phyloP scores from a whole-genome alignment of 2,797 vertebrate species.

The Rhynchotus rufescens region DNA sequence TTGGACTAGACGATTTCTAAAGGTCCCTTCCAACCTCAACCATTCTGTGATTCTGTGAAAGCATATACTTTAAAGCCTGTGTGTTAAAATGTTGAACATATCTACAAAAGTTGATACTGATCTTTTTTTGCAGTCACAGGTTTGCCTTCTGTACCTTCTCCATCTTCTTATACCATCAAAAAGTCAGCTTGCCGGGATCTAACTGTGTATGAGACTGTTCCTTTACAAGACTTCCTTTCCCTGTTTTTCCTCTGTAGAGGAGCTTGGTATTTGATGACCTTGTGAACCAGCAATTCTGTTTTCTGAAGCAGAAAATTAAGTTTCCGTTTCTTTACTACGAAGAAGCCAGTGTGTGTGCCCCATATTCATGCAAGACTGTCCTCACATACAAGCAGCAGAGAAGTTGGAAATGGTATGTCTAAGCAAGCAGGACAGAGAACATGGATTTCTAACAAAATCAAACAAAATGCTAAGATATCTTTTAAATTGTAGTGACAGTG shows the following conservation, averaged over 20 bases:
- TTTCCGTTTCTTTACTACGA: constrained; percentile 14
- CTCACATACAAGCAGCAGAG: constrained; percentile 8
- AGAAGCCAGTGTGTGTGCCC: not conserved
- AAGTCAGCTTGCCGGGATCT: not conserved
- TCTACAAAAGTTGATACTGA: not conserved
- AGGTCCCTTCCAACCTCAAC: no score
- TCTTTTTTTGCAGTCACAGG: not conserved
- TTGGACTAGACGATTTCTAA: no score
- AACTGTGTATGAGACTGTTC: not conserved
- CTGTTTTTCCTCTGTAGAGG: not conserved
- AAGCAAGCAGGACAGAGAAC: not conserved
- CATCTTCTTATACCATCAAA: not conserved
- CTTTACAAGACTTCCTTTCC: not conserved
- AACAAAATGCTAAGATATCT: not conserved
- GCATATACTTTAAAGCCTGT: not conserved
- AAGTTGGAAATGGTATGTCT: not conserved
- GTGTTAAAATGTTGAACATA: not conserved
- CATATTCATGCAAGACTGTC: not conserved
- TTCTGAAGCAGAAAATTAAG: constrained; percentile 71
- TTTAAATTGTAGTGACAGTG: not conserved
- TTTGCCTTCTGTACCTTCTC: not conserved
- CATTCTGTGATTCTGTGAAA: not conserved
- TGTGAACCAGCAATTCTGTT: constrained; percentile 40
- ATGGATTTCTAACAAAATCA: not conserved
- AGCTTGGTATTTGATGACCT: constrained; percentile 35